A percentile compares a stretch with the other conserved stretches of the same genome.
Conservation (phyloP, 2,797 vertebrate genomes). For the Poeciliopsis paucimaculata region DNA sequence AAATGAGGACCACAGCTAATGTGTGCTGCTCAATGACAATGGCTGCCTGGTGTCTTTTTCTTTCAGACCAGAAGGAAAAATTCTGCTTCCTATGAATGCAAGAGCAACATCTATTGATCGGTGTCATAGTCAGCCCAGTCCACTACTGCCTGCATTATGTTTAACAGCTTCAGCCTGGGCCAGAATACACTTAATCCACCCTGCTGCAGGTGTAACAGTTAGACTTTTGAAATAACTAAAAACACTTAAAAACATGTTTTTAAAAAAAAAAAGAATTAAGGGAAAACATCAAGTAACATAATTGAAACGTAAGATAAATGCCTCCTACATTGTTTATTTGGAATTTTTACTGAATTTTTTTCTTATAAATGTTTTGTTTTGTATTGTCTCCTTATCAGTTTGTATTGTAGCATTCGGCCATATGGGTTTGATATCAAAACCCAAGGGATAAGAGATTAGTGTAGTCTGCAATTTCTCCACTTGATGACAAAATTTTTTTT, state of each 20-base stretch:
- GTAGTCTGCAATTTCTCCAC: not conserved
- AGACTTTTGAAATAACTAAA: not conserved
- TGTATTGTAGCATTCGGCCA: not conserved
- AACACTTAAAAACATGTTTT: not conserved
- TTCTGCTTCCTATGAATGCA: constrained; percentile 57
- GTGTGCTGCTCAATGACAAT: not conserved
- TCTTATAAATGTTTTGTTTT: not conserved
- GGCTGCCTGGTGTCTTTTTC: constrained; percentile 19
- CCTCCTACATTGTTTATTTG: not conserved
- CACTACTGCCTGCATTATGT: constrained; percentile 40
- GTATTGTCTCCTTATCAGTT: not conserved
- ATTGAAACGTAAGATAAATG: not conserved
- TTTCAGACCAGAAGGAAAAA: constrained; percentile 54
- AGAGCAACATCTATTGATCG: constrained; percentile 74
- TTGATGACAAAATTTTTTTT: not conserved
- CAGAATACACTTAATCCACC: not conserved
- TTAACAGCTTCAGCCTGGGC: not conserved
- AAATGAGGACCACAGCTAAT: not conserved
- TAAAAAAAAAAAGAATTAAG: not conserved
- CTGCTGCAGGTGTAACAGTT: not conserved
- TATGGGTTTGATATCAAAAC: not conserved
- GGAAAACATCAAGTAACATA: not conserved
- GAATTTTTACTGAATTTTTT: not conserved
- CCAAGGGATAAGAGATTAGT: not conserved
- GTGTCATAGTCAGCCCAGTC: constrained; percentile 23